Base-by-base conservation (phyloP, 2,797 vertebrate genomes). In the Alauda arvensis region DNA sequence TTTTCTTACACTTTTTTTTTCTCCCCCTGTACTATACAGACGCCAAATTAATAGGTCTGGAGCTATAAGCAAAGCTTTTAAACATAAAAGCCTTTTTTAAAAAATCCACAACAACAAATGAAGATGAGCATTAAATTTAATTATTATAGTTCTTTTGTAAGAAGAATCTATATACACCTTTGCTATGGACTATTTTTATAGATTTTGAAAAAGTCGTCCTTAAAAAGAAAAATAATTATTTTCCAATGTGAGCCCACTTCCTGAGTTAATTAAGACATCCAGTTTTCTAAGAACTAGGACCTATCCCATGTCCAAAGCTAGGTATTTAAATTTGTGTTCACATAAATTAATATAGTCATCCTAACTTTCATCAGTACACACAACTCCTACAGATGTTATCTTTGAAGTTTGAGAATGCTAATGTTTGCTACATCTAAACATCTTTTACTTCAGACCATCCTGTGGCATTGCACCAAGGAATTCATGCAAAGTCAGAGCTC, bases 61-160 rank as follows among this genome's bases (percentile, higher is more conserved):
- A 59, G 28, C 9, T 72, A 33, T 7, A 2, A 34, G 10, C 8
- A 49, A 61, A 62, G 10, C 4, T 69, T 43, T 63, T 8, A 80
- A 72, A 86, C 8, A 43, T 28, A 75, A 74, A 81, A 43, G 14
- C 3, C 8, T 24, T 55, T 74, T 42, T 39, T 3, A 6, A 68
- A 45, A 66, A 71, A 1, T 0, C 1, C 3, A 6, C 28, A 48
- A 24, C 10, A 23, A 28, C 12, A 75, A 76, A 37, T 5, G 2
- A 51, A 55, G 29, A 53, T 39, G 21, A 45, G 25, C 12, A 77
- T 37, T 66, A 63, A 57, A 90, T 79, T 31, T 21, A 69, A 69
- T 59, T 26, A 40, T 7, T 10, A 43, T 3, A 40, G 10, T 23
- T 65, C 9, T 52, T 79, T 18, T 10, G 5, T n/a, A 28, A 85